Percentiles rank a stretch among this genome's conserved stretches.
These are phyloP conservation scores for Fukomys damarensis DNA, from an alignment of 2,113 vertebrate genomes.

Conservation along the genomic window DNA sequence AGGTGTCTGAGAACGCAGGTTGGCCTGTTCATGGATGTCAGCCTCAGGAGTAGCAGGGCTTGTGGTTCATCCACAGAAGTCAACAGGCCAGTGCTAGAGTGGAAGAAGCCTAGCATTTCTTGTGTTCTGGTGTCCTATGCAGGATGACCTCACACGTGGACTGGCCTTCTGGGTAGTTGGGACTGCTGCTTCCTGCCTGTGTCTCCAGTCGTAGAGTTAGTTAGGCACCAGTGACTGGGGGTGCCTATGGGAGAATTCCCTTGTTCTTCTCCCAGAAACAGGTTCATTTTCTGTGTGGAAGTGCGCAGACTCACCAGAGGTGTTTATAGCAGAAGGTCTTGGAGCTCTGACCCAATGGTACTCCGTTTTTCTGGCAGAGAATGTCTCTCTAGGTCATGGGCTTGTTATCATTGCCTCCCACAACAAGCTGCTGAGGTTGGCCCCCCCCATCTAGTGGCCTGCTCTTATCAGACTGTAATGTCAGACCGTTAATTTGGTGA, in stretches of 20 bases:
- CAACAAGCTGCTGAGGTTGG: background rate
- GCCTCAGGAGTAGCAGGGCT: background rate
- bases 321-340: background rate
- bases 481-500: background rate
- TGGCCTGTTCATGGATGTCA: background rate
- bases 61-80: background rate
- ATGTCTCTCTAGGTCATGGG: background rate
- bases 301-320: too few species aligned
- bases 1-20: background rate
- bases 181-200: background rate
- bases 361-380: background rate
- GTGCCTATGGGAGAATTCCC: background rate
- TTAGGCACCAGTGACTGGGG: background rate
- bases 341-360: background rate
- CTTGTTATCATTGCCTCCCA: background rate
- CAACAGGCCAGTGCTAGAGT: fast-evolving
- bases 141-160: fast-evolving
- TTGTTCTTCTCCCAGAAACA: fast-evolving
- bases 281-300: background rate
- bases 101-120: background rate
- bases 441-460: background rate
- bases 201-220: fast-evolving
- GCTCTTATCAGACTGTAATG: background rate
- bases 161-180: background rate
- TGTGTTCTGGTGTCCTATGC: background rate